Percentiles rank a stretch among this genome's conserved stretches.
These are phyloP conservation scores for Orchestes rusci DNA, from an alignment of 2,888 invertebrate species.

Conservation along the genomic window DNA sequence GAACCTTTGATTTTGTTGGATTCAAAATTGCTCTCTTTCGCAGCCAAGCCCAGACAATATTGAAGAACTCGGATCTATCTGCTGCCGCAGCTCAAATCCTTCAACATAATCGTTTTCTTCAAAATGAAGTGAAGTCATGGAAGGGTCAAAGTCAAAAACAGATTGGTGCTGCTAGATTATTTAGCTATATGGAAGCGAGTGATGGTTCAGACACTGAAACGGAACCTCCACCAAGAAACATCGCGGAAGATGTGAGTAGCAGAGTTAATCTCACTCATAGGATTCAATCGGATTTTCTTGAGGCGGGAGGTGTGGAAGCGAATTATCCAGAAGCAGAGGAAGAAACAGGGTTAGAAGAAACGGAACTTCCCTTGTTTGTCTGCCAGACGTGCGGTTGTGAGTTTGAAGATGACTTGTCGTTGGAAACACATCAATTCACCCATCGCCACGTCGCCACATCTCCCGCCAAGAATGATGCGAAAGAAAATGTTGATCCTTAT, in stretches of 20 bases:
- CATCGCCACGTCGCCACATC: slow-evolving; percentile 45
- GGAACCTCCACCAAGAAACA: slow-evolving; percentile 34
- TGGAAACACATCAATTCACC: slow-evolving; percentile 46
- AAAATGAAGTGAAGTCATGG: slow-evolving; percentile 37
- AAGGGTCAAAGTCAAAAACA: slow-evolving; percentile 40
- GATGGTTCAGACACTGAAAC: slow-evolving; percentile 60
- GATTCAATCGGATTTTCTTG: slow-evolving; percentile 54
- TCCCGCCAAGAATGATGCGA: slow-evolving; percentile 45
- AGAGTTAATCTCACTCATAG: slow-evolving; percentile 39
- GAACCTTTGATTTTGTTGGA: too few relatives aligned
- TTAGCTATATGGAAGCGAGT: slow-evolving; percentile 67
- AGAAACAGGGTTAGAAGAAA: slow-evolving; percentile 41
- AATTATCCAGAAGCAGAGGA: slow-evolving; percentile 37
- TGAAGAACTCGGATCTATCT: slow-evolving; percentile 35
- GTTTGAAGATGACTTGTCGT: slow-evolving; percentile 47
- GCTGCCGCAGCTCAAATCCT: slow-evolving; percentile 39
- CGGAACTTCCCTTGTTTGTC: slow-evolving; percentile 45
- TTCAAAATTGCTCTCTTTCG: too few relatives aligned
- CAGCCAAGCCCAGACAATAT: slow-evolving; percentile 25
- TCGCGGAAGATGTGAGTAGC: slow-evolving; percentile 41
- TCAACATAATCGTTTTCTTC: slow-evolving; percentile 39
- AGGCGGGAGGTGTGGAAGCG: slow-evolving; percentile 51
- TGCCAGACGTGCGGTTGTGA: slow-evolving; percentile 51
- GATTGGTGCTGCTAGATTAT: slow-evolving; percentile 61
- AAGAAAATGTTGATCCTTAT: slow-evolving; percentile 43